phyloP scores from a whole-genome alignment of 2,797 vertebrate genomes.

The Okamejei kenojei region DNA sequence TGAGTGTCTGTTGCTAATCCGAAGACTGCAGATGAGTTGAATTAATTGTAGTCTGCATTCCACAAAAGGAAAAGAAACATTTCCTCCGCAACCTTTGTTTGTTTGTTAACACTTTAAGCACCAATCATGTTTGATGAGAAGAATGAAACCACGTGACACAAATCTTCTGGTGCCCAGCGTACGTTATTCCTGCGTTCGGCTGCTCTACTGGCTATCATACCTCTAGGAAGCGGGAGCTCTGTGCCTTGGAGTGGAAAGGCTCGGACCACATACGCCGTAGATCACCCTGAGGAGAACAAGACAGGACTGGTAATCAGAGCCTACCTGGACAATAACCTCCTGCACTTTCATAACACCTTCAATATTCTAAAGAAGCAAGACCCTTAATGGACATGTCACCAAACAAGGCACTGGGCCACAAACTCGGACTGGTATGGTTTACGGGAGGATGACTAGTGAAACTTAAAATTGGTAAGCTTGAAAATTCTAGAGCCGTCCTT shows the following conservation, averaged over 20 bases:
- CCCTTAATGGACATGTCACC: neutral
- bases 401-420: neutral
- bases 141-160: conserved; percentile 53
- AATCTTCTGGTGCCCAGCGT: conserved; percentile 45
- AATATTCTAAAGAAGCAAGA: neutral
- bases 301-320: neutral
- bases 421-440: neutral
- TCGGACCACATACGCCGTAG: conserved; percentile 98
- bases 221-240: conserved; percentile 93
- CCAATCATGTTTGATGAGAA: conserved; percentile 52
- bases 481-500: no score
- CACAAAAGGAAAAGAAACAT: conserved; percentile 32
- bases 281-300: conserved; percentile 69
- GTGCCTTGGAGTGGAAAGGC: conserved; percentile 92
- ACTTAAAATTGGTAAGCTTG: no score
- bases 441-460: no score
- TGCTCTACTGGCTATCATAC: conserved; percentile 79
- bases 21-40: neutral
- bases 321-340: neutral
- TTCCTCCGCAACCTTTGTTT: conserved; percentile 17
- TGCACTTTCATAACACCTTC: neutral
- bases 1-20: conserved; percentile 25
- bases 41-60: conserved; percentile 38
- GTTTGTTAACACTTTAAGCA: conserved; percentile 40
- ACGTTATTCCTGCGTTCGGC: conserved; percentile 49